Conservation (phyloP, 2,797 vertebrate species). For the Antrozous pallidus region DNA sequence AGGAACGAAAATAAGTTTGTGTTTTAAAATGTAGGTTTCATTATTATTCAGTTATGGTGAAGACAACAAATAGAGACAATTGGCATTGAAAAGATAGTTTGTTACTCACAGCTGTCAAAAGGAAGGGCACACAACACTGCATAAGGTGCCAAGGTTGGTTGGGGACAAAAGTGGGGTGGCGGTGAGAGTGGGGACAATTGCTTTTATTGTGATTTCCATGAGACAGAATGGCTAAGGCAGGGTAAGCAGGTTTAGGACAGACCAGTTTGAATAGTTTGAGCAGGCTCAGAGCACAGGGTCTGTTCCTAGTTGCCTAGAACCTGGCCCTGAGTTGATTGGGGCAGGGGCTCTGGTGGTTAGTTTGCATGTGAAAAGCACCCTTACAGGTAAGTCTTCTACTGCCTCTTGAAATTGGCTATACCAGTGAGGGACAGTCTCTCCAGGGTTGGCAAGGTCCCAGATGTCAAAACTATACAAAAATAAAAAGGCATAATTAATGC, state of each 20-base stretch:
- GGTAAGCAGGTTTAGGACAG: background rate
- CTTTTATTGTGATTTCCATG: background rate
- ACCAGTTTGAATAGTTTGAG: background rate
- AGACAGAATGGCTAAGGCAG: background rate
- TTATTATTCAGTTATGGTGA: background rate
- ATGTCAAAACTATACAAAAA: constrained; percentile 2
- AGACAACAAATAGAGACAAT: background rate
- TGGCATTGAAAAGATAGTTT: background rate
- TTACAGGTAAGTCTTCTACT: background rate
- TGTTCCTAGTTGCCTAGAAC: background rate
- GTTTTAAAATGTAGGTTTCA: background rate
- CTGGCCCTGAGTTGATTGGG: background rate
- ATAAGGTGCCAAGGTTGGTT: background rate
- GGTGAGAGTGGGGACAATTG: background rate
- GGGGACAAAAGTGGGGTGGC: background rate
- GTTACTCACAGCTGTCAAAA: background rate
- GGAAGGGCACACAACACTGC: background rate
- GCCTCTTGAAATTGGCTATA: background rate
- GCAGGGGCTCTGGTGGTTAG: background rate
- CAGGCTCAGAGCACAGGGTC: background rate
- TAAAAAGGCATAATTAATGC: constrained; percentile 26
- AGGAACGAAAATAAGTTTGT: background rate
- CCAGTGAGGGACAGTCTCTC: background rate
- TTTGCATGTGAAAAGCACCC: background rate
- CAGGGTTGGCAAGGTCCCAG: background rate